Base-by-base conservation (phyloP, 1,140 invertebrate species). In the Zaprionus ornatus region DNA sequence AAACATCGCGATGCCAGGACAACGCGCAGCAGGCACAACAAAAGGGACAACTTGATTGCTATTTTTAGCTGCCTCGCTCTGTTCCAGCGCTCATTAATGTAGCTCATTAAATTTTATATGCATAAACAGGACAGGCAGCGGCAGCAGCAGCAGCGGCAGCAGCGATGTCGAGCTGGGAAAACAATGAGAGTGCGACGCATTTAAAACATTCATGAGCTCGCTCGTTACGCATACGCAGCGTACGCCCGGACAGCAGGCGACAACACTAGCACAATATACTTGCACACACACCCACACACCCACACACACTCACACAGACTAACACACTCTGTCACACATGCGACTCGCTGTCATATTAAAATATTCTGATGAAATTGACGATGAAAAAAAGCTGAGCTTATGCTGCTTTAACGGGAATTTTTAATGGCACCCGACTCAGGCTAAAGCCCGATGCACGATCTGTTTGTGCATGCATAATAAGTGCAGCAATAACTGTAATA, bases 51-150 rank as follows among this genome's bases (percentile, higher is more conserved):
- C 45, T 71, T 75, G 69, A 72, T 73, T 74, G 84, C 74, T 80
- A 88, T 88, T 81, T 87, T 84, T 80, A 80, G 77, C 68, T 56
- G 25, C 40, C n/a, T n/a, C 19, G 42, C 52, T 59, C 45, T 21
- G 45, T 37, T 21, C 12, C 25, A 29, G 25, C 23, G 68, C 60
- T 87, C 84, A 81, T 88, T 87, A 87, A 84, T 80, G 84, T 84
- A 61, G 77, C 74, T 88, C 84, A 84, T 87, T 87, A 84, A 80
- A 88, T 90, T 87, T 79, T 79, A 87, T 87, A 88, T 84, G 80
- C 84, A 83, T 68, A 78, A 77, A 66, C 81, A 13, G 66, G 12
- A 56, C 48, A 81, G 40, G 37, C 13, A 13, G 37, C 37, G 15
- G 4, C 40, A 17, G 35, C 35, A 63, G 54, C 54, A 42, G 62